Percentiles rank a stretch among this genome's conserved stretches.
These are phyloP conservation scores for Drosophila punjabiensis DNA, from an alignment of 1,140 invertebrate species.

Conservation along the genomic window DNA sequence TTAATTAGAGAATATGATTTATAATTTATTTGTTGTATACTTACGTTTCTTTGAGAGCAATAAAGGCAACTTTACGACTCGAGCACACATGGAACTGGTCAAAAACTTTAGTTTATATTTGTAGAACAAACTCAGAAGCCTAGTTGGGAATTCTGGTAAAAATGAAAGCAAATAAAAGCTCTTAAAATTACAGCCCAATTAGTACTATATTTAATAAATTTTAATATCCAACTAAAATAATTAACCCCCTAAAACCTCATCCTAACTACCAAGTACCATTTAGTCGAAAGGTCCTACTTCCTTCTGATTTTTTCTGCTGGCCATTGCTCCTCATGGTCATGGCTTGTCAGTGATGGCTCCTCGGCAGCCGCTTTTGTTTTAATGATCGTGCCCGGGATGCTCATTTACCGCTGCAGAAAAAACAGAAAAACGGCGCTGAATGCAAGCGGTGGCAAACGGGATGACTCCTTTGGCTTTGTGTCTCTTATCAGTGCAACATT, in stretches of 20 bases:
- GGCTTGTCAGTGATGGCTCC: constrained; percentile 75
- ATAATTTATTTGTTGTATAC: not conserved
- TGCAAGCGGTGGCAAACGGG: constrained; percentile 50
- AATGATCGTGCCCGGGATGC: constrained; percentile 75
- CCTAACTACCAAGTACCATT: not conserved
- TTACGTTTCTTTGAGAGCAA: too few species aligned
- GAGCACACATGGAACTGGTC: not conserved
- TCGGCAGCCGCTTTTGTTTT: constrained; percentile 77
- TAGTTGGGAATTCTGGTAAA: not conserved
- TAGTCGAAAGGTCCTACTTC: not conserved
- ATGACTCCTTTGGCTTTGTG: constrained; percentile 75
- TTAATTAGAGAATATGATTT: not conserved
- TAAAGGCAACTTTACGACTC: too few species aligned
- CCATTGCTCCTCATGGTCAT: constrained; percentile 69
- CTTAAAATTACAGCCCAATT: too few species aligned
- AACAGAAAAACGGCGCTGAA: constrained; percentile 20
- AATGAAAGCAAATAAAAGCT: not conserved
- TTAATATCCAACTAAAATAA: not conserved
- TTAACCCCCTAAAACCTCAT: not conserved
- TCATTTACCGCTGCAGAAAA: constrained; percentile 70
- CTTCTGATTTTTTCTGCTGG: constrained; percentile 23
- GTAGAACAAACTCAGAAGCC: not conserved
- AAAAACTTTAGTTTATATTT: not conserved
- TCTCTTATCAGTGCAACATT: constrained; percentile 80
- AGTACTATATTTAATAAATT: not conserved